Evolutionary conservation across 2,113 vertebrate genomes (phyloP).

Genomic region (Phylloscopus trochiloides): DNA sequence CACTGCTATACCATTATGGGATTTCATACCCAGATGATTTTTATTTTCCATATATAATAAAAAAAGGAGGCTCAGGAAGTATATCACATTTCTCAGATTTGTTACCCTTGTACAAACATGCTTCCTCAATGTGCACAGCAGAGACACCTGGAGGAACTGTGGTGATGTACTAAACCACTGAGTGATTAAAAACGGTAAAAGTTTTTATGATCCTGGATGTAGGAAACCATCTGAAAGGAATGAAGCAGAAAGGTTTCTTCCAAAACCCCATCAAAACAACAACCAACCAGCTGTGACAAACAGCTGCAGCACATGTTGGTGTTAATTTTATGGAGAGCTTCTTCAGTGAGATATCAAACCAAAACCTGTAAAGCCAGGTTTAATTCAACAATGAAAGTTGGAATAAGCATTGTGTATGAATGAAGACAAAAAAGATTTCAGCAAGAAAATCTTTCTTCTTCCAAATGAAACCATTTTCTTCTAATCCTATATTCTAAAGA

Average conservation of each 20-base stretch:
- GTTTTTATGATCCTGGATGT: neutral
- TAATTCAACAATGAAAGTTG: neutral
- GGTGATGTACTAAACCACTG: neutral
- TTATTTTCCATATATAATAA: neutral
- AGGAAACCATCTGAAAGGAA: constrained; percentile 4
- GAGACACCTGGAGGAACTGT: neutral
- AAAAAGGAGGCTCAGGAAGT: neutral
- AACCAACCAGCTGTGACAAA: neutral
- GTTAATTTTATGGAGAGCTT: neutral
- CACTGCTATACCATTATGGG: neutral
- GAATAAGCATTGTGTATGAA: neutral
- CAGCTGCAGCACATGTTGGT: neutral
- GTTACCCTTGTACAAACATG: neutral
- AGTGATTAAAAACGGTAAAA: neutral
- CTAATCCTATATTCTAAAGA: neutral
- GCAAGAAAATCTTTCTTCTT: neutral
- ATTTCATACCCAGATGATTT: neutral
- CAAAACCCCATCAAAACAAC: neutral
- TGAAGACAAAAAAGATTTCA: neutral
- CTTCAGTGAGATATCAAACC: neutral
- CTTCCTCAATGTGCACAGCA: neutral
- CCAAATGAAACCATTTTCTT: neutral
- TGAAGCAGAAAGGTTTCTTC: neutral
- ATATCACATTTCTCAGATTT: neutral
- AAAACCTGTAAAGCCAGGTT: neutral